Evolutionary conservation across 2,888 invertebrate species (phyloP), one percentile per base, ranked within the genome.

Genomic region (Epiblema foenella): DNA sequence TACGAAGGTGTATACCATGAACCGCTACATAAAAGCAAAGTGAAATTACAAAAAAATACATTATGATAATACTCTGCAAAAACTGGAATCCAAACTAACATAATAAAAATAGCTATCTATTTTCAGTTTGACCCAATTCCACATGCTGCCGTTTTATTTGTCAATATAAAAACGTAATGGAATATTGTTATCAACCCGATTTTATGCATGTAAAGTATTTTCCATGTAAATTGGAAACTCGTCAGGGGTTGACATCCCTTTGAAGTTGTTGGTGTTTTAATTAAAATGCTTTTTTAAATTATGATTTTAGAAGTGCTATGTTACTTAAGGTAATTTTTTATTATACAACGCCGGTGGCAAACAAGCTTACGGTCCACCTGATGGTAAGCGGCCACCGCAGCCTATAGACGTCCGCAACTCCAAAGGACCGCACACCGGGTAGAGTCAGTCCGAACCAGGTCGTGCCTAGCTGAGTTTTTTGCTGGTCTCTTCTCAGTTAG

Each of bases 171-270:
- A 73, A 58, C 18, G 51, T 39, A 65, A 64, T 62, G 57, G 63
- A 69, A 70, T 67, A 69, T 68, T 67, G 52, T 70, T 69, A 67
- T 67, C 63, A 63, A 20, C n/a, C 46, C 18, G 49, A 80, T 81
- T 84, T 85, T 81, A 83, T 83, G 82, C 84, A 80, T 75, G 80
- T 76, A 82, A 81, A 76, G 76, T 72, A 88, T 87, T 87, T 70
- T 83, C 79, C 87, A 86, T 88, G 84, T 84, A 86, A 87, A 88
- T 88, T 85, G 86, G 79, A 75, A 76, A 74, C 75, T 73, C 72
- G 69, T 73, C 70, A 62, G 66, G 57, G 64, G 29, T 59, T 59
- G 66, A 58, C 73, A 15, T 65, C 52, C 67, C 68, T 72, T 68
- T 73, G 62, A 68, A 63, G 64, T 65, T 39, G 64, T 65, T 39